Base-by-base conservation (phyloP, 2,113 vertebrate genomes). In the Struthio camelus region DNA sequence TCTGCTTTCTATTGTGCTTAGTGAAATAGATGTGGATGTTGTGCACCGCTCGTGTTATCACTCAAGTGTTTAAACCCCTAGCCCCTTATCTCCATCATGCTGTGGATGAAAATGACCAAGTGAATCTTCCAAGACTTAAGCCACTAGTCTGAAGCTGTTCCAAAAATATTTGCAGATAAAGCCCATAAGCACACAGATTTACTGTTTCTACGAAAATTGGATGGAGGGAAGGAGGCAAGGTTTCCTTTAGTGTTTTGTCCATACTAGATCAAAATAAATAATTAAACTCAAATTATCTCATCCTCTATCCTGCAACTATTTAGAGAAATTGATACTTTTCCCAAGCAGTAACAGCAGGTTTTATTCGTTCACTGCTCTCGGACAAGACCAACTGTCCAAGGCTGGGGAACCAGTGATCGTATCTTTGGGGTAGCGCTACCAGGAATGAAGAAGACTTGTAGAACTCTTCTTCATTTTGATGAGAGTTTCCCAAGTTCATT, bases 401-500 rank as follows among this genome's bases (percentile, higher is more conserved):
- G 56, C 86, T 84, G 59, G 46, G 77, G 73, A 48, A 17, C 56
- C 65, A 85, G 1, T 34, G 46, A 62, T 87, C 27, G 23, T 85
- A 19, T 96, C 89, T 44, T 90, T 94, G 48, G 53, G 78, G 56
- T 65, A 96, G 80, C 92, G 61, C 80, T 95, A 87, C 94, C 93
- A 96, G 79, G 84, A 87, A 79, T 69, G 17, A 76, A 69, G 94
- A 97, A 65, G 91, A 79, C 89, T 91, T 87, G 78, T 87, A 95
- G 89, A 96, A 64, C 84, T 46, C n/a, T 92, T 66, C 73, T 95
- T 95, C 96, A 91, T 94, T 95, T 91, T 56, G 30, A 61, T 36
- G 73, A 36, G 83, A 93, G 38, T 28, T 5, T 85, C 83, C 84
- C 73, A 79, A 87, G 94, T 72, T 71, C 86, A 69, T 69, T 64